Conservation (phyloP, 2,888 invertebrate genomes). For the Drosophila affinis region DNA sequence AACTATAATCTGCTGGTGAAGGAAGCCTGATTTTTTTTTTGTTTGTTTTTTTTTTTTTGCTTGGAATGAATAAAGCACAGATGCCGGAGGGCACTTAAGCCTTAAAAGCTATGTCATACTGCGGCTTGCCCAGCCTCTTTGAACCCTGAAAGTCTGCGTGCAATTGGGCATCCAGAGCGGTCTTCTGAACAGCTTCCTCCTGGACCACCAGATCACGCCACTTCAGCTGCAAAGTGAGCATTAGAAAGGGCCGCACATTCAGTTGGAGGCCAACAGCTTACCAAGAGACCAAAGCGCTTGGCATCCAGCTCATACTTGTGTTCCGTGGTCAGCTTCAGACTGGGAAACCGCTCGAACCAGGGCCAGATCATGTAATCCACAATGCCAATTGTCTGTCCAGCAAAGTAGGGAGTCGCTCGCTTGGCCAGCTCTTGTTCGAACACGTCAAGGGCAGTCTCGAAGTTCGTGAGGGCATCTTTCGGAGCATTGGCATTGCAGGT, state of each 20-base stretch:
- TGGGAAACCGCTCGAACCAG: conserved; percentile 88
- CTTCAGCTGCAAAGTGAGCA: conserved; percentile 66
- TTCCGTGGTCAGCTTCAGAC: conserved; percentile 86
- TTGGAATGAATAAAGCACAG: conserved; percentile 51
- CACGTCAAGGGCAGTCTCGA: conserved; percentile 85
- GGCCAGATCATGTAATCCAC: conserved; percentile 94
- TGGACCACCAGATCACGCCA: conserved; percentile 89
- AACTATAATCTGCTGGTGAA: conserved; percentile 83
- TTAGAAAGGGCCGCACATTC: no score
- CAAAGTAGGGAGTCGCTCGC: conserved; percentile 88
- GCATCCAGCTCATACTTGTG: conserved; percentile 84
- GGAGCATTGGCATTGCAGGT: conserved; percentile 58
- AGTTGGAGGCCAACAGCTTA: conserved; percentile 44
- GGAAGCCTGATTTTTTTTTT: conserved; percentile 45
- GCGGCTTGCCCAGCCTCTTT: conserved; percentile 87
- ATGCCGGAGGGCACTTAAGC: not conserved
- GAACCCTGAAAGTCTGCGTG: conserved; percentile 90
- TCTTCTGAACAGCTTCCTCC: conserved; percentile 88
- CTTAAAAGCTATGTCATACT: conserved; percentile 80
- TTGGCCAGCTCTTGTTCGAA: conserved; percentile 88
- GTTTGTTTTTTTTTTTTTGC: not conserved
- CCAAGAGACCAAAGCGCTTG: conserved; percentile 45
- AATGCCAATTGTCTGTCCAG: conserved; percentile 89
- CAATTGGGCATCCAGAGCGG: conserved; percentile 87
- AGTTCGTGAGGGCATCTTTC: conserved; percentile 63